phyloP scores from a whole-genome alignment of 2,888 invertebrate species.

The Crepidodera aurea region DNA sequence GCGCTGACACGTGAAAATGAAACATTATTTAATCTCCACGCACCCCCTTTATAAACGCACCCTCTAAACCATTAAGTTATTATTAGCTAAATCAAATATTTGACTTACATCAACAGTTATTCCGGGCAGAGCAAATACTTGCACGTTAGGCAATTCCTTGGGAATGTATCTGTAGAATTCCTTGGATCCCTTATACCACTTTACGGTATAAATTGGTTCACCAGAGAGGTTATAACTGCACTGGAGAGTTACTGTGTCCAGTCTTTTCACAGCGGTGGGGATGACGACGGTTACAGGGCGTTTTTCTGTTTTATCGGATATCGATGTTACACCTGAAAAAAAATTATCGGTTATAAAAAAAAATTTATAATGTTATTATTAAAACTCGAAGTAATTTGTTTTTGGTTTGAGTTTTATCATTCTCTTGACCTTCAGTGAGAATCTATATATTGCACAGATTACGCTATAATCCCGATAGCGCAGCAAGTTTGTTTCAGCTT shows the following conservation, averaged over 20 bases:
- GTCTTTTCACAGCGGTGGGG: slow-evolving; percentile 75
- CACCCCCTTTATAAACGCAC: no score
- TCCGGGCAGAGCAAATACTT: slow-evolving; percentile 75
- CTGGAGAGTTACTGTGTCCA: slow-evolving; percentile 76
- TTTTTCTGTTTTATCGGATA: slow-evolving; percentile 60
- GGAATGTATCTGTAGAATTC: slow-evolving; percentile 85
- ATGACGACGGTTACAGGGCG: slow-evolving; percentile 76
- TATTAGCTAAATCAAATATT: slow-evolving; percentile 2
- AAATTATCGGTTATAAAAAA: no score
- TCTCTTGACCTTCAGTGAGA: no score
- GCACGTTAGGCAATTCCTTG: slow-evolving; percentile 78
- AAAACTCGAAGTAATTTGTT: no score
- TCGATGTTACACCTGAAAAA: slow-evolving; percentile 44
- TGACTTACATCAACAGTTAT: slow-evolving; percentile 77
- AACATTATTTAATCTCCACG: no score
- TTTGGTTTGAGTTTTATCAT: no score
- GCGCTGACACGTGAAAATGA: no score
- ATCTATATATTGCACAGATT: no score
- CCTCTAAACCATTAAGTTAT: no score
- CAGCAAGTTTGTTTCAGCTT: no score
- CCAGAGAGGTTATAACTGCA: slow-evolving; percentile 80
- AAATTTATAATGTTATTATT: no score
- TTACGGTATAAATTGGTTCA: slow-evolving; percentile 79
- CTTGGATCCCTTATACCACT: slow-evolving; percentile 80
- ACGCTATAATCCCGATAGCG: no score